A percentile compares a stretch with the other conserved stretches of the same genome.
phyloP scores from a whole-genome alignment of 2,113 vertebrate species.

The Ptychochromis oligacanthus region DNA sequence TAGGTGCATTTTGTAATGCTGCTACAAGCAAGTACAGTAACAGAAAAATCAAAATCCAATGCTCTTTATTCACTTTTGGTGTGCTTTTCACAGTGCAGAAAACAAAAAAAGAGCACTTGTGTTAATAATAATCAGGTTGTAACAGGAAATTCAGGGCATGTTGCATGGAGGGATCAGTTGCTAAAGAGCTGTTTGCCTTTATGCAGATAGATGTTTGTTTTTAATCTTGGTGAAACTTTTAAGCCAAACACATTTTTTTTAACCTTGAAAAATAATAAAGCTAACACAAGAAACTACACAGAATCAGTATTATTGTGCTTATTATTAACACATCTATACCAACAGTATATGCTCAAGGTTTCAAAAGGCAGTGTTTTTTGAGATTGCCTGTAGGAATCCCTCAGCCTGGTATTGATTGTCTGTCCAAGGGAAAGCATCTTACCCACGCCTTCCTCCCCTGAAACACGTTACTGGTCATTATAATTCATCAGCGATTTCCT shows the following conservation, averaged over 20 bases:
- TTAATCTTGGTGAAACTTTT: not conserved
- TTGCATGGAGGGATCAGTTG: no score
- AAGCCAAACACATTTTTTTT: not conserved
- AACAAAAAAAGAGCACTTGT: not conserved
- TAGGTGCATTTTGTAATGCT: not conserved
- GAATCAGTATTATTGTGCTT: slow-evolving; percentile 44
- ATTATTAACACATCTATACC: slow-evolving; percentile 66
- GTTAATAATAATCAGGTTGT: not conserved
- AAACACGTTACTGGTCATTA: slow-evolving; percentile 76
- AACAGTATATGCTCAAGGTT: slow-evolving; percentile 64
- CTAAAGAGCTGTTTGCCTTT: not conserved
- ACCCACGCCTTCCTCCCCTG: slow-evolving; percentile 66
- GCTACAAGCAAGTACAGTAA: fast-evolving
- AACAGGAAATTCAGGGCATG: not conserved
- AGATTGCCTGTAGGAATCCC: slow-evolving; percentile 65
- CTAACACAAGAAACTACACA: slow-evolving; percentile 9
- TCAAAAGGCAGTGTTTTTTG: slow-evolving; percentile 59
- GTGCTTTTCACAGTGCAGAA: not conserved
- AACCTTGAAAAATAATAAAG: not conserved
- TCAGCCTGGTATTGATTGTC: slow-evolving; percentile 69
- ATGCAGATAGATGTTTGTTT: not conserved
- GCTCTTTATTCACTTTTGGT: not conserved
- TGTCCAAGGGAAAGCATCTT: slow-evolving; percentile 58
- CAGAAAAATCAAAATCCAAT: not conserved
- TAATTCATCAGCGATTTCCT: slow-evolving; percentile 76